A percentile compares a stretch with the other conserved stretches of the same genome.
Conservation (phyloP, 2,797 vertebrate species). For the Tokudaia muenninki region DNA sequence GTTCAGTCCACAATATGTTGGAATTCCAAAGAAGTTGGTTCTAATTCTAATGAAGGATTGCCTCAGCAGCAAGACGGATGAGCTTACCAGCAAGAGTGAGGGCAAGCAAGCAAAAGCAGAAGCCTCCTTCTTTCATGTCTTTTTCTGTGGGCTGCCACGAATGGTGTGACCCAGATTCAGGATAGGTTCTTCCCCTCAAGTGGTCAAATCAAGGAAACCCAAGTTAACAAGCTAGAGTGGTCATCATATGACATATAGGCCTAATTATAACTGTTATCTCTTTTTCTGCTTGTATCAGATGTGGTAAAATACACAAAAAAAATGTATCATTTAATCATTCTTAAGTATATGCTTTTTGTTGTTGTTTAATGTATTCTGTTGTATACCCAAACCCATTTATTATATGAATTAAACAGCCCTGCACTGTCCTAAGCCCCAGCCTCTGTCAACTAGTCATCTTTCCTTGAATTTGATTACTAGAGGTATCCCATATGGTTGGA, state of each 20-base stretch:
- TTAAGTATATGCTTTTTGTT: conserved; percentile 27
- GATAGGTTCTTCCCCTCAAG: neutral
- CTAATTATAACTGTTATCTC: conserved; percentile 38
- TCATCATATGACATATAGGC: neutral
- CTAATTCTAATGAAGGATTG: neutral
- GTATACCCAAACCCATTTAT: conserved; percentile 14
- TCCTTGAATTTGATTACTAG: conserved; percentile 39
- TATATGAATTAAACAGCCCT: neutral
- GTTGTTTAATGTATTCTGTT: conserved; percentile 45
- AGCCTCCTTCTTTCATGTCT: neutral
- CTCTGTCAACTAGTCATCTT: neutral
- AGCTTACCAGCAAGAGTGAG: neutral
- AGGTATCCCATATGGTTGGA: conserved; percentile 7
- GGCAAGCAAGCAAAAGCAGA: neutral
- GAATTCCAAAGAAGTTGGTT: neutral
- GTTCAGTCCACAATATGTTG: neutral
- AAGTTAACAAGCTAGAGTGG: neutral
- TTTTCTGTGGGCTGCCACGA: neutral
- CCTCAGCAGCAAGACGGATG: neutral
- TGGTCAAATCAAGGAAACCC: neutral
- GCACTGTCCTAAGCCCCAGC: neutral
- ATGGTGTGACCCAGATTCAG: neutral
- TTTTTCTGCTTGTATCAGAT: neutral
- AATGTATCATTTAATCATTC: neutral
- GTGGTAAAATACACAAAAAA: conserved; percentile 60